Evolutionary conservation across 2,113 vertebrate genomes (phyloP).

Genomic region (Phainopepla nitens): DNA sequence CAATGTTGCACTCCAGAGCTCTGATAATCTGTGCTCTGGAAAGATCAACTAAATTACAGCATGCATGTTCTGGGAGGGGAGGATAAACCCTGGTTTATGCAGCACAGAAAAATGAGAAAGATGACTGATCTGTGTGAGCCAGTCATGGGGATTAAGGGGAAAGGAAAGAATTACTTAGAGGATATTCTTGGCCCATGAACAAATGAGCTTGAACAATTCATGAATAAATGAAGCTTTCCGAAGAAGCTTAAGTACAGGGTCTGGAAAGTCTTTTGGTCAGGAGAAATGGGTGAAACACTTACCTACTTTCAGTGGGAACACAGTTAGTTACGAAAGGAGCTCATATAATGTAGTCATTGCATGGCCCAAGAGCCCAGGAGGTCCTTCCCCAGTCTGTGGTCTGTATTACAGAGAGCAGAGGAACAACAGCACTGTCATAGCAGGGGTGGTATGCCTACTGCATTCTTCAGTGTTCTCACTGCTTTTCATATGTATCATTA

Average conservation of each 20-base stretch:
- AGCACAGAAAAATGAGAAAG: not conserved
- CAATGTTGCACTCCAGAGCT: not conserved
- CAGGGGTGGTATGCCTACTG: not conserved
- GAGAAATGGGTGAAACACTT: not conserved
- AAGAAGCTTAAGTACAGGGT: not conserved
- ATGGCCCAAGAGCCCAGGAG: not conserved
- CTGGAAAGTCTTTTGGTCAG: not conserved
- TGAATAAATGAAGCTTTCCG: not conserved
- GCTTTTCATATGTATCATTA: not conserved
- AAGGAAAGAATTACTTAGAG: slow-evolving; percentile 51
- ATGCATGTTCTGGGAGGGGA: not conserved
- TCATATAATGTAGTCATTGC: not conserved
- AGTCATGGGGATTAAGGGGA: not conserved
- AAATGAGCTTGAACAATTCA: slow-evolving; percentile 7
- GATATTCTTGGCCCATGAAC: not conserved
- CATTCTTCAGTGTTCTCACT: not conserved
- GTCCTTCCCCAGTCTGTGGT: not conserved
- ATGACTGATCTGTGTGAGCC: not conserved
- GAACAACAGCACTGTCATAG: not conserved
- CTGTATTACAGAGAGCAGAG: not conserved
- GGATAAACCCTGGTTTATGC: not conserved
- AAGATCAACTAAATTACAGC: not conserved
- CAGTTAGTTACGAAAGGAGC: not conserved
- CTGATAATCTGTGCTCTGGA: not conserved
- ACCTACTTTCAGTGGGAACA: slow-evolving; percentile 3